These are phyloP conservation scores for Melipona beecheii DNA, from an alignment of 2,888 invertebrate genomes.

Conservation along the genomic window DNA sequence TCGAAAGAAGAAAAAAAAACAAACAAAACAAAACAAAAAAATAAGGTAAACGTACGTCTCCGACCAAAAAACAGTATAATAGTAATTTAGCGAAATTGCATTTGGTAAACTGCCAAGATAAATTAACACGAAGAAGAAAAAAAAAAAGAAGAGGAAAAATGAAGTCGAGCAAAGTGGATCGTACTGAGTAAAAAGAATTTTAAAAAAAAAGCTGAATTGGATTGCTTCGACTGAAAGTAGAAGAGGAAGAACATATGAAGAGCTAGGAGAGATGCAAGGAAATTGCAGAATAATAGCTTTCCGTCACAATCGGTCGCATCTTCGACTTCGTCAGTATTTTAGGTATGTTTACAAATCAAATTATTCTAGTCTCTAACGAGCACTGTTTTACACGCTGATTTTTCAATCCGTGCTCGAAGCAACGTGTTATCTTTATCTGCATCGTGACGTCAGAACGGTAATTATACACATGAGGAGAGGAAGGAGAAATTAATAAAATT, in stretches of 20 bases:
- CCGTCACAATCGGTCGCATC: conserved; percentile 78
- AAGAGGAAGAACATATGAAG: conserved; percentile 30
- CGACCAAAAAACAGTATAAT: conserved; percentile 79
- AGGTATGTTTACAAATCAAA: conserved; percentile 83
- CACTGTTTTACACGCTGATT: conserved; percentile 75
- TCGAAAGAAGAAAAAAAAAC: conserved; percentile 60
- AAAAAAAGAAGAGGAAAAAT: neutral
- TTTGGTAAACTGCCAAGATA: conserved; percentile 81
- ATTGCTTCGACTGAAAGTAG: neutral
- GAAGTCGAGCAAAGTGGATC: conserved; percentile 5
- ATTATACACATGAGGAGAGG: neutral
- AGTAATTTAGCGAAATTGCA: conserved; percentile 79
- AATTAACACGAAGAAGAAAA: conserved; percentile 65
- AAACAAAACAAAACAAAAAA: conserved; percentile 41
- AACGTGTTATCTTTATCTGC: conserved; percentile 43
- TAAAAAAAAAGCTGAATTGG: neutral
- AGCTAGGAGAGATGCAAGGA: conserved; percentile 57
- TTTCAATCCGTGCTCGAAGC: conserved; percentile 65
- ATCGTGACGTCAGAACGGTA: conserved; percentile 3
- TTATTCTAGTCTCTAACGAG: conserved; percentile 83
- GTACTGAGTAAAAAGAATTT: conserved; percentile 14
- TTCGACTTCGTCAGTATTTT: conserved; percentile 81
- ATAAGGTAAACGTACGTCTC: conserved; percentile 72
- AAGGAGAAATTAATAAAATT: conserved; percentile 24
- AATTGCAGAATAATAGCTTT: conserved; percentile 75